These are phyloP conservation scores for Maccullochella peelii DNA, from an alignment of 2,113 vertebrate genomes.

Conservation along the genomic window DNA sequence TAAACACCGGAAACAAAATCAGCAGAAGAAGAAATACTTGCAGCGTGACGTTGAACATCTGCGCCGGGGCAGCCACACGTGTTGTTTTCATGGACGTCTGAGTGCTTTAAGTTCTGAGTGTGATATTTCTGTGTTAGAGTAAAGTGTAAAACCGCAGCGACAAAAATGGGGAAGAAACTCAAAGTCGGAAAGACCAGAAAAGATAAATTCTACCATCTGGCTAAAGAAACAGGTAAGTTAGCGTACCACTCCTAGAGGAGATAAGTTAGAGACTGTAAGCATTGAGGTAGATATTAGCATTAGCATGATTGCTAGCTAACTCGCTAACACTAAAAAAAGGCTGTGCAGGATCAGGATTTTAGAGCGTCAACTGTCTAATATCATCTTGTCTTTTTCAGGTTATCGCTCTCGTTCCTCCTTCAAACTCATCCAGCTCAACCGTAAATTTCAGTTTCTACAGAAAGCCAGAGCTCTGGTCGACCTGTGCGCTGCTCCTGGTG, in stretches of 20 bases:
- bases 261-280: neutral
- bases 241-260: fast-evolving
- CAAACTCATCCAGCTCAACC: slow-evolving; percentile 97
- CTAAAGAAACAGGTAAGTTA: slow-evolving; percentile 93
- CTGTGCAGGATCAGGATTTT: neutral
- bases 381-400: slow-evolving; percentile 77
- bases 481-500: slow-evolving; percentile 94
- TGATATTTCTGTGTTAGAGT: neutral
- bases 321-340: neutral
- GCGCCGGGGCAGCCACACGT: slow-evolving; percentile 66
- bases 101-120: neutral
- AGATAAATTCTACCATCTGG: slow-evolving; percentile 97
- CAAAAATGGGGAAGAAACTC: slow-evolving; percentile 94
- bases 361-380: neutral
- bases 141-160: neutral
- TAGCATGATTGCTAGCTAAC: neutral
- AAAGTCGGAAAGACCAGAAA: slow-evolving; percentile 94
- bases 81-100: slow-evolving; percentile 64
- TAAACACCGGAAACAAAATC: neutral
- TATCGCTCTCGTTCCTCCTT: slow-evolving; percentile 97
- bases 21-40: slow-evolving; percentile 24
- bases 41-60: slow-evolving; percentile 37
- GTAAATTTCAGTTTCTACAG: slow-evolving; percentile 96
- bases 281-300: neutral
- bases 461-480: slow-evolving; percentile 93